A percentile compares a stretch with the other conserved stretches of the same genome.
These are phyloP conservation scores for Mormyrus proboscirostris DNA, from an alignment of 2,797 vertebrate genomes.

Conservation along the genomic window DNA sequence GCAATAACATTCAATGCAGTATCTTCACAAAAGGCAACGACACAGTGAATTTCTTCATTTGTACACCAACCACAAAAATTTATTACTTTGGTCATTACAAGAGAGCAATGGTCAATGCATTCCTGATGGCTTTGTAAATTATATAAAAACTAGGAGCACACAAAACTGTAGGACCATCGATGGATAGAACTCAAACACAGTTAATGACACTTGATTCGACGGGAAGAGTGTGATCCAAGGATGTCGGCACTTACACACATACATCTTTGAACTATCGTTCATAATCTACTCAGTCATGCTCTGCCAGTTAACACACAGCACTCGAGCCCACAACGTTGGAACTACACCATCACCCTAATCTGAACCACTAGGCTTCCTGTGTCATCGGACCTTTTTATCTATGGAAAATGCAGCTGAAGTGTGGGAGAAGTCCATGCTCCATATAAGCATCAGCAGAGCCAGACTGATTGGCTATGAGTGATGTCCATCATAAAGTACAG, in stretches of 20 bases:
- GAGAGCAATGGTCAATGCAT: neutral
- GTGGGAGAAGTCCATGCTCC: neutral
- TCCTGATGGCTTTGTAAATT: neutral
- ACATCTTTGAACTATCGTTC: neutral
- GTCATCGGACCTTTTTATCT: neutral
- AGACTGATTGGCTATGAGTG: neutral
- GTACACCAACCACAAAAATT: neutral
- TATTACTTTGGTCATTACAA: neutral
- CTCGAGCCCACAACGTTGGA: neutral
- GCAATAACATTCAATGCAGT: neutral
- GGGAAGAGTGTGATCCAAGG: neutral
- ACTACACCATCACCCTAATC: neutral
- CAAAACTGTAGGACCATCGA: neutral
- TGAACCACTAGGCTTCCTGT: neutral
- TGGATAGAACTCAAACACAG: neutral
- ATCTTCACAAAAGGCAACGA: neutral
- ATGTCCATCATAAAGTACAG: neutral
- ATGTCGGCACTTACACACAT: neutral
- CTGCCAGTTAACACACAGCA: neutral
- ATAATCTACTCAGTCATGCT: neutral
- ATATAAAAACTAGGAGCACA: neutral
- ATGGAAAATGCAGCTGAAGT: neutral
- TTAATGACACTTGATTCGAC: neutral
- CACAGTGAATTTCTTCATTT: neutral
- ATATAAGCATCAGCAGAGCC: neutral